phyloP scores from a whole-genome alignment of 2,797 vertebrate genomes.

The Phrynocephalus guinanensis region DNA sequence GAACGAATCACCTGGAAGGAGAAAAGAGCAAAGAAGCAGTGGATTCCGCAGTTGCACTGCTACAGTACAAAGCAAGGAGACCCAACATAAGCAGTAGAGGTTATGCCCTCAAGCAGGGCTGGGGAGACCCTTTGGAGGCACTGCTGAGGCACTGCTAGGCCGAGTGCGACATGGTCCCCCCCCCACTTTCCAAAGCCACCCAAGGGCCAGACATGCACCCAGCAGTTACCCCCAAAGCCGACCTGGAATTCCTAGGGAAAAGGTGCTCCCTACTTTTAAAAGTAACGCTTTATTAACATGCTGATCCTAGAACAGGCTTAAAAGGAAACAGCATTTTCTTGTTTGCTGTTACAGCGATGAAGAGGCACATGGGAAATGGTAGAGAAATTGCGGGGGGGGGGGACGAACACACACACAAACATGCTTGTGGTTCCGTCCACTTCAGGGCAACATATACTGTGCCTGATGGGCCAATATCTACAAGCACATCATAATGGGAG shows the following conservation, averaged over 20 bases:
- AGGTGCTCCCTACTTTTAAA: too few relatives aligned
- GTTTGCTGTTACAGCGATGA: too few relatives aligned
- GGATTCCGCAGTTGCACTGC: neutral
- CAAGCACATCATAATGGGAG: neutral
- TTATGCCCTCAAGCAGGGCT: neutral
- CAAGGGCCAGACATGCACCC: neutral
- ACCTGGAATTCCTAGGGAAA: too few relatives aligned
- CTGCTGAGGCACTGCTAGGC: neutral
- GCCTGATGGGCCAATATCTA: neutral
- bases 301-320: too few relatives aligned
- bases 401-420: neutral
- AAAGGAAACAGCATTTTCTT: too few relatives aligned
- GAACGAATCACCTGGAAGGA: slow-evolving; percentile 60
- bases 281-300: too few relatives aligned
- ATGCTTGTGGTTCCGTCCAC: neutral
- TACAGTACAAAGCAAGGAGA: neutral
- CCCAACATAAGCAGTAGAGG: neutral
- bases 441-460: neutral
- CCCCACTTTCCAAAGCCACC: too few relatives aligned
- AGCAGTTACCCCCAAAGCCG: neutral
- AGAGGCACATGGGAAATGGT: too few relatives aligned
- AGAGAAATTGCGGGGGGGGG: too few relatives aligned
- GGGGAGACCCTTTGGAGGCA: neutral
- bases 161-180: too few relatives aligned
- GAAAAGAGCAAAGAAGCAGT: neutral